Evolutionary conservation across 53 echinoderm and acorn worm genomes (phyloP), one percentile per base, ranked within the genome.

Genomic region (Actinopyga echinites): DNA sequence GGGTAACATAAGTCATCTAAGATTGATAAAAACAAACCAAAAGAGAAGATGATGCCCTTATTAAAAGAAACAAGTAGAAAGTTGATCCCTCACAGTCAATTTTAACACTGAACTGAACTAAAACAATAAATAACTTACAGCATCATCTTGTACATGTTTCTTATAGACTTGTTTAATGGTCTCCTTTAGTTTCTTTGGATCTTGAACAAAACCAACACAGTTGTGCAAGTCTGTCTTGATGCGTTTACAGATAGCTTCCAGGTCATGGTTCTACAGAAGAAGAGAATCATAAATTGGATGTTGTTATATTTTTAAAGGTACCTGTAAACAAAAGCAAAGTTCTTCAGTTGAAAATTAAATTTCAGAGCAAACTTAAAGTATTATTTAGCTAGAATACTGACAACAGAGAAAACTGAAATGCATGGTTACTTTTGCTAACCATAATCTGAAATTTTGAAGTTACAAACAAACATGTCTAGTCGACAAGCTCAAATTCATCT

Each of bases 161-260:
- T 92, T 84, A 75, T 99, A 99, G 88, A 99, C 84, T 68, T 93
- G 92, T 83, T 99, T 99, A 83, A 99, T 99, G 85, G 92, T 94
- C 80, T 99, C 99, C 64, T 99, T 99, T 56, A 99, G 90, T 64
- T 94, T 99, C 99, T 99, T 99, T 9, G 99, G 99, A 22, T 99
- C 99, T 82, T 99, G 99, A 13, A 99, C 90, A 67, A 82, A 92
- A 30, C 91, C 99, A 1, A 99, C 93, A 54, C 99, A 94, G 85
- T 99, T 92, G 68, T 99, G 99, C 30, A 99, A 89, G 66, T 99
- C 99, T 53, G 99, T 99, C 91, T 99, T 99, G 86, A 99, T 95
- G 53, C 99, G 90, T 84, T 90, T 90, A 49, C 92, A 86, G 64
- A 92, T 79, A 30, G 99, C 99, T 52, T 95, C 99, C 26, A 94